Base-by-base conservation (phyloP, 2,113 vertebrate genomes). In the Glaucidium brasilianum region DNA sequence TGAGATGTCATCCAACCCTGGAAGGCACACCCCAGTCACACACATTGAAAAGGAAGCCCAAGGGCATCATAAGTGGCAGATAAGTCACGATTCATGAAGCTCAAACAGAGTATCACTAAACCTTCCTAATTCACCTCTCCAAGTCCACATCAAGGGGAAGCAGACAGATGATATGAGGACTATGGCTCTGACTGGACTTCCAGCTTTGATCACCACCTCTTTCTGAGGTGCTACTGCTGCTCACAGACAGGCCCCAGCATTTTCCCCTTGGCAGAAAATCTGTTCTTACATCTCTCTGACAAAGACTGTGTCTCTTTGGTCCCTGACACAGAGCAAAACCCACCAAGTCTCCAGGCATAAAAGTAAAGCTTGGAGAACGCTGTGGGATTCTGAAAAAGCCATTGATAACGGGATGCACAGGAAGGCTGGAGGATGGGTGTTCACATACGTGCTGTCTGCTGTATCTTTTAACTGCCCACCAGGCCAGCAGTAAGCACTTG, bases 381-480 rank as follows among this genome's bases (percentile, higher is more conserved):
- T 43, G 60, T 66, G 37, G 69, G 73, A 85, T 85, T 25, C 58
- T 92, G 84, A 49, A 92, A 96, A 88, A 78, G 30, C 34, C 19
- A 2, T 58, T 73, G 86, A 49, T 85, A 84, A 64, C 10, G 6
- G 69, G 79, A 95, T 78, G 47, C 68, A 92, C 25, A 39, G 83
- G 92, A 91, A 89, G 55, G 85, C 59, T 89, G 96, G 91, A 93
- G 94, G 91, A 83, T 90, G 94, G 87, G 64, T 84, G 72, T 90
- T 93, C 84, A 86, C 73, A 79, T 16, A 56, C 6, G 0, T 85
- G 52, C 71, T 93, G 84, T 55, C 77, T 91, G 50, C 41, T 21
- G 1, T 63, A 43, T 77, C 71, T 94, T 75, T 85, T 12, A 84
- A 68, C 74, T 81, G 75, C 90, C 84, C 91, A 91, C 41, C 77